Evolutionary conservation across 2,797 vertebrate species (phyloP), one percentile per base, ranked within the genome.

Genomic region (Nyctalus aviator): DNA sequence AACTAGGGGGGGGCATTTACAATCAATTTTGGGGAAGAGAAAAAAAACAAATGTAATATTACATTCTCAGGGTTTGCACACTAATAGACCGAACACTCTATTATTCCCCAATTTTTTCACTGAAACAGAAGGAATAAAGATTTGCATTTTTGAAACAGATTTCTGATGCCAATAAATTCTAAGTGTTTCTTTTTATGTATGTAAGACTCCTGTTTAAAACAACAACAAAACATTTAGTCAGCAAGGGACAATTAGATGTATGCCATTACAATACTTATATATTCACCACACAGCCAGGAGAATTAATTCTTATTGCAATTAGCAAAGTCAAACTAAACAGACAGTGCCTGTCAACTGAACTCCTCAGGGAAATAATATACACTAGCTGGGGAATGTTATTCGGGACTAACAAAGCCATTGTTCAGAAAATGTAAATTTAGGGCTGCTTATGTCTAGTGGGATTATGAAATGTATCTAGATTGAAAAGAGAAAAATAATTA

Each of bases 371-470:
- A 76, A 37, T 13, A 30, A 91, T 27, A 66, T 44, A 78, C 79
- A 53, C 25, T 81, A 97, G 95, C 97, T 96, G 93, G 82, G 97
- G 93, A 98, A 96, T 3, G 17, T 97, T 98, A 99, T 97, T 98
- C 98, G 92, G 41, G 94, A 98, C 98, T 98, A 98, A 98, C 98
- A 99, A 99, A 99, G 96, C 96, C 95, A 85, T 95, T 98, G 97
- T 98, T 97, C 98, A 98, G 97, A 98, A 98, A 99, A 98, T 89
- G 92, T 96, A 97, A 98, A 98, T 95, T 96, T 97, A 90, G 98
- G 97, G 89, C 96, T 98, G 98, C 94, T 97, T 97, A 91, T 8
- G 37, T 97, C 97, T 97, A 96, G 86, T 96, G 93, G 77, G 88
- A 98, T 98, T 84, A 94, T 96, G 72, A 97, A 90, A 98, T 97